Evolutionary conservation across 1,140 invertebrate species (phyloP).

Genomic region (Spodoptera litura): DNA sequence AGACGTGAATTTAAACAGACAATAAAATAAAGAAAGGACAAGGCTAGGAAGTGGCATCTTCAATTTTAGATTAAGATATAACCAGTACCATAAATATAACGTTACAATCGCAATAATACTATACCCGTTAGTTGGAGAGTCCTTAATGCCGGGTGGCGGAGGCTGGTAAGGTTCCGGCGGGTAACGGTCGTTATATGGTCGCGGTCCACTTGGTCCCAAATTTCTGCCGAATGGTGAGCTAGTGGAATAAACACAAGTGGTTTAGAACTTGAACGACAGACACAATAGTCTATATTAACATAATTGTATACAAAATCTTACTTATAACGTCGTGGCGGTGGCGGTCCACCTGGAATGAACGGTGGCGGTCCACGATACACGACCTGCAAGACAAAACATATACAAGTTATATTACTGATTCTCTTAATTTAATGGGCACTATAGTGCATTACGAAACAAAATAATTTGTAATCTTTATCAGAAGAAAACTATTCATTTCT

Average conservation of each 20-base stretch:
- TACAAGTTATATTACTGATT: neutral
- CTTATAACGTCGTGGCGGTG: slow-evolving; percentile 51
- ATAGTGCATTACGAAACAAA: too few species aligned
- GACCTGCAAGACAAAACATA: slow-evolving; percentile 58
- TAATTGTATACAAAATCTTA: neutral
- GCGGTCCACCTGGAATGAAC: slow-evolving; percentile 59
- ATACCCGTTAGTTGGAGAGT: slow-evolving; percentile 76
- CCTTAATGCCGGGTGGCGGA: slow-evolving; percentile 82
- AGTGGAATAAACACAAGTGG: neutral
- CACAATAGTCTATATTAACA: neutral
- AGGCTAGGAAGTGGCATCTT: neutral
- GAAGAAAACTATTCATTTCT: too few species aligned
- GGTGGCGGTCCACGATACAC: slow-evolving; percentile 64
- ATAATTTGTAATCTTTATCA: too few species aligned
- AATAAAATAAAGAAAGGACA: neutral
- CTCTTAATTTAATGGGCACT: neutral
- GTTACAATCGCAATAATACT: slow-evolving; percentile 32
- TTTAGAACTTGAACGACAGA: neutral
- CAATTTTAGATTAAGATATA: slow-evolving; percentile 38
- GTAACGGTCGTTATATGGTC: slow-evolving; percentile 65
- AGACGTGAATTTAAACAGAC: neutral
- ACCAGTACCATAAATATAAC: neutral
- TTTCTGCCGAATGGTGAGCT: slow-evolving; percentile 61
- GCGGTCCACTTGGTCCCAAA: slow-evolving; percentile 48
- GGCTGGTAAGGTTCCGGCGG: slow-evolving; percentile 77